Conservation (phyloP, 2,797 vertebrate genomes). For the Petrocephalus sullivani region DNA sequence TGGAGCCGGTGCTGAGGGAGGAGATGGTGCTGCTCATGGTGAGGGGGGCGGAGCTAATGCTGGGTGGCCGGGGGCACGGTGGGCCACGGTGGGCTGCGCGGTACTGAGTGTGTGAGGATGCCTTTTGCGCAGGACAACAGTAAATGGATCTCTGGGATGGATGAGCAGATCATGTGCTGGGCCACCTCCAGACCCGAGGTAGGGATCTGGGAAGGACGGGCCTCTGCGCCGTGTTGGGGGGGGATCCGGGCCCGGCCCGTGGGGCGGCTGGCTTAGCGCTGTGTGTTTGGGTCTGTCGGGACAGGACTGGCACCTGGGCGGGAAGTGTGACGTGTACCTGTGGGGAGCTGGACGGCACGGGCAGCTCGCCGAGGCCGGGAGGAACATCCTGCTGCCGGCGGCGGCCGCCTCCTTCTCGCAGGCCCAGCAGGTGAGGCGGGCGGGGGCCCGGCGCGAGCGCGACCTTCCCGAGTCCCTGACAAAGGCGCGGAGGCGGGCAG, state of each 20-base stretch:
- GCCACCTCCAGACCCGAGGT: constrained; percentile 93
- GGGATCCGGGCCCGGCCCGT: neutral
- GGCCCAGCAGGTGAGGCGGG: constrained; percentile 80
- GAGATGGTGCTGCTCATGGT: constrained; percentile 88
- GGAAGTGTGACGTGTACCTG: constrained; percentile 87
- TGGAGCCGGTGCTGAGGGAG: constrained; percentile 87
- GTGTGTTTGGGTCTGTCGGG: neutral
- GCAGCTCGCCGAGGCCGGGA: constrained; percentile 89
- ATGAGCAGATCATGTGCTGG: constrained; percentile 99
- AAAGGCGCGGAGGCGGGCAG: neutral
- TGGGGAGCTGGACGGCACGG: constrained; percentile 95
- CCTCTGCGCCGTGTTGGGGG: neutral
- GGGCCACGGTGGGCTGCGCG: neutral
- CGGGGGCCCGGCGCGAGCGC: neutral
- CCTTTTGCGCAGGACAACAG: constrained; percentile 81
- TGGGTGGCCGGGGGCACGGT: neutral
- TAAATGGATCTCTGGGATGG: constrained; percentile 88
- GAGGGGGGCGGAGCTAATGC: constrained; percentile 38
- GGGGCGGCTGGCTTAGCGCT: neutral
- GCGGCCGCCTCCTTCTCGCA: constrained; percentile 85
- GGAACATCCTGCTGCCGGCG: constrained; percentile 87
- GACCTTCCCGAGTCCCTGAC: neutral
- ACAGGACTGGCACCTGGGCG: constrained; percentile 96
- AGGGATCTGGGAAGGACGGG: constrained; percentile 21
- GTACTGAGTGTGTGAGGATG: neutral